Evolutionary conservation across 2,888 invertebrate species (phyloP), one percentile per base, ranked within the genome.

Genomic region (Pammene aurita): DNA sequence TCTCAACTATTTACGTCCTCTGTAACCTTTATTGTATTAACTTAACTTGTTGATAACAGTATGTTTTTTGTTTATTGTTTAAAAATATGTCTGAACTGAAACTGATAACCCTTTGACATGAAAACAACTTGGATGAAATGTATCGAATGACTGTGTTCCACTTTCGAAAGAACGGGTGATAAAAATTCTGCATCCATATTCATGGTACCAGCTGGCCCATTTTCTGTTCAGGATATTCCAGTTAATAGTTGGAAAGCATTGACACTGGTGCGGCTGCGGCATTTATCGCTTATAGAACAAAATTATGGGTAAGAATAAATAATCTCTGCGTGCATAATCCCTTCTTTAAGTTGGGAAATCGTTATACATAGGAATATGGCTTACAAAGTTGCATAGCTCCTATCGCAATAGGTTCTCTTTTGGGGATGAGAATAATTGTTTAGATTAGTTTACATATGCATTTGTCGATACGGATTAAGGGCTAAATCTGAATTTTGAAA

Each of bases 171-270:
- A 7, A 7, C 16, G 10, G 35, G 48, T 61, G 38, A 50, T 61
- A 61, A 41, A 16, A 16, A 48, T 35, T 61, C 61, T 50, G 46
- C 16, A 61, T 61, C 58, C 10, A 58, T 58, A 58, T 44, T 58
- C 58, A 44, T 44, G 44, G n/a, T 34, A 58, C 34, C 34, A 5
- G 44, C 26, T 34, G 14, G 41, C 58, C 44, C 34, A 58, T 58
- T 34, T 58, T 58, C 58, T 58, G 16, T 42, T 11, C 26, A 26
- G 42, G 16, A 57, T 44, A 44, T 58, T 44, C n/a, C 44, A 34
- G 34, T 6, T 44, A n/a, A n/a, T n/a, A 13, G 26, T 9, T 58
- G 9, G 58, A 58, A 58, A 58, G 58, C 44, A 58, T 44, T 58
- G 44, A 4, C 44, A 44, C 34, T 46, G n/a, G 42, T 13, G 16